Conservation (phyloP, 92 coral and sea anemone species). For the Umimayanthus chanpuru region DNA sequence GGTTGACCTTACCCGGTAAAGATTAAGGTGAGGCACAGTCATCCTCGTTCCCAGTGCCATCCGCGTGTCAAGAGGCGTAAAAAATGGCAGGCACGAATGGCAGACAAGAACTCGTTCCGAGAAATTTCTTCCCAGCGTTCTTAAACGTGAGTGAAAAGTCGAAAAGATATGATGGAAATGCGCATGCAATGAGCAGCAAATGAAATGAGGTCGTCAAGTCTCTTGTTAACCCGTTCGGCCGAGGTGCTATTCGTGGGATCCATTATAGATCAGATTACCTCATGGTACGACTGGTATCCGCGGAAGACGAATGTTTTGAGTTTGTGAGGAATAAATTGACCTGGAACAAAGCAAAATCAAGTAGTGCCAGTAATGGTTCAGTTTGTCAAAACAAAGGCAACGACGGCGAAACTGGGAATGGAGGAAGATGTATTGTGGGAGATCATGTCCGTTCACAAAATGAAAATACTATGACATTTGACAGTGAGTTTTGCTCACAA, state of each 20-base stretch:
- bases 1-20: too few relatives aligned
- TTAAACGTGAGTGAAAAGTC: slow-evolving; percentile 23
- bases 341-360: background rate
- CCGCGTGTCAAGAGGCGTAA: too few relatives aligned
- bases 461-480: background rate
- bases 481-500: background rate
- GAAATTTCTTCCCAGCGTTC: slow-evolving; percentile 1
- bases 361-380: background rate
- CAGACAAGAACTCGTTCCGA: background rate
- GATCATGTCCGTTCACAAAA: background rate
- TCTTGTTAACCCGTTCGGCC: slow-evolving; percentile 1
- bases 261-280: background rate
- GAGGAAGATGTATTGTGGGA: background rate
- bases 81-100: slow-evolving; percentile 10
- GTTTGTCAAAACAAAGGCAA: background rate
- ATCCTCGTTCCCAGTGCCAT: too few relatives aligned
- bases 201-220: background rate
- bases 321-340: background rate
- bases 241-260: background rate
- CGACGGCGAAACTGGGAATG: background rate
- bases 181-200: background rate
- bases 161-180: slow-evolving; percentile 36
- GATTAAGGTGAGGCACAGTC: too few relatives aligned
- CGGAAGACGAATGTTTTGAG: slow-evolving; percentile 17
- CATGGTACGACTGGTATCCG: too few relatives aligned